Evolutionary conservation across 1,140 invertebrate genomes (phyloP).

Genomic region (Zaprionus africanus): DNA sequence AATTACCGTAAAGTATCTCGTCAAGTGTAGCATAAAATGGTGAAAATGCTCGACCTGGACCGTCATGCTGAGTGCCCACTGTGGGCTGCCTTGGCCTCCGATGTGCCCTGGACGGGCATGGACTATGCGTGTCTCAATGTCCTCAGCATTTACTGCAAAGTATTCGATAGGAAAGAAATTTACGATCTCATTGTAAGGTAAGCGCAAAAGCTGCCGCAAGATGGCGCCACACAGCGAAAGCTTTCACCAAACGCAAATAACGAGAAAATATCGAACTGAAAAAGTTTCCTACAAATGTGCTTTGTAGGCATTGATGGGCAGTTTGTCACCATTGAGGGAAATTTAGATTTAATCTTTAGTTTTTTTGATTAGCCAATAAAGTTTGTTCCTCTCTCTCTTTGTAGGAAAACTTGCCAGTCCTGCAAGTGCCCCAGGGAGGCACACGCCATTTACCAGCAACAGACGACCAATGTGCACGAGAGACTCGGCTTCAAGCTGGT

Average conservation of each 20-base stretch:
- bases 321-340: not conserved
- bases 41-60: constrained; percentile 86
- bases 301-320: not conserved
- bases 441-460: constrained; percentile 93
- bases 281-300: not conserved
- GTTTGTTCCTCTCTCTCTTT: constrained; percentile 39
- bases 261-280: constrained; percentile 14
- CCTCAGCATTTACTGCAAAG: constrained; percentile 92
- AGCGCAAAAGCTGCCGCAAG: constrained; percentile 63
- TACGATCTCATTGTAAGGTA: constrained; percentile 92
- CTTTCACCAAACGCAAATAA: constrained; percentile 24
- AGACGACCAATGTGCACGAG: constrained; percentile 87
- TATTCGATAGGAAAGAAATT: constrained; percentile 91
- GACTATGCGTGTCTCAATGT: constrained; percentile 91
- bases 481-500: constrained; percentile 90
- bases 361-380: not conserved
- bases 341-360: not conserved
- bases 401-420: constrained; percentile 88
- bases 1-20: constrained; percentile 21
- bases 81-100: constrained; percentile 85
- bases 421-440: constrained; percentile 94
- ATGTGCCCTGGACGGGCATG: constrained; percentile 90
- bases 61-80: constrained; percentile 86
- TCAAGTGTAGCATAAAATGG: constrained; percentile 69
- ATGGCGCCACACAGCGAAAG: constrained; percentile 46